Evolutionary conservation across 2,797 vertebrate genomes (phyloP).

Genomic region (Helostoma temminkii): DNA sequence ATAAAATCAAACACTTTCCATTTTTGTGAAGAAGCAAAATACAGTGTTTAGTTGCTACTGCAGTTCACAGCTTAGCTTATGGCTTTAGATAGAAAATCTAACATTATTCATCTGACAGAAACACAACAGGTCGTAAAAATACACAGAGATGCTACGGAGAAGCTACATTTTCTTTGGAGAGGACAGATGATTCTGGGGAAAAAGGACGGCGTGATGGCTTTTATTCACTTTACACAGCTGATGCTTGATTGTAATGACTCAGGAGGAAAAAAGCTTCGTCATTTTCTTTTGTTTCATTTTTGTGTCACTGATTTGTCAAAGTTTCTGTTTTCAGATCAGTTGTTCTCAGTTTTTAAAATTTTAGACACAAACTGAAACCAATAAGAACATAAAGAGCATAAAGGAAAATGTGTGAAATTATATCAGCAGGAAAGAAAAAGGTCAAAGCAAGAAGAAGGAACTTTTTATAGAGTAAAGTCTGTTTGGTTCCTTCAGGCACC

Average conservation of each 20-base stretch:
- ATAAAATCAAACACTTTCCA: constrained; percentile 9
- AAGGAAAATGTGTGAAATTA: neutral
- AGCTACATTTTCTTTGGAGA: constrained; percentile 62
- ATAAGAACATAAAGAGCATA: neutral
- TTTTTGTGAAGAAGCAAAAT: constrained; percentile 16
- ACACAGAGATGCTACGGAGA: constrained; percentile 51
- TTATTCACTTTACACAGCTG: neutral
- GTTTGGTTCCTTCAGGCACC: constrained; percentile 17
- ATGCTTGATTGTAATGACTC: neutral
- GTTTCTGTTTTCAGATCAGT: neutral
- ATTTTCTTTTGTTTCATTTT: neutral
- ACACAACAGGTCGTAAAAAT: constrained; percentile 36
- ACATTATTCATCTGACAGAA: constrained; percentile 29
- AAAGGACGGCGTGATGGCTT: neutral
- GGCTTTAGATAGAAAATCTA: constrained; percentile 65
- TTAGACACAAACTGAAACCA: neutral
- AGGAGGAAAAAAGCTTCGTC: no score
- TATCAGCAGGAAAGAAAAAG: neutral
- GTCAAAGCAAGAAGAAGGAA: neutral
- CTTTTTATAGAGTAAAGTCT: neutral
- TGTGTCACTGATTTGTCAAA: neutral
- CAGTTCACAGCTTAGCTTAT: constrained; percentile 62
- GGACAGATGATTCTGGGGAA: neutral
- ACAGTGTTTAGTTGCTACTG: constrained; percentile 48
- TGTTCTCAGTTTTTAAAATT: neutral